Percentiles rank a stretch among this genome's conserved stretches.
Conservation (phyloP, 2,888 invertebrate genomes). For the Alloscopus bannaensis region DNA sequence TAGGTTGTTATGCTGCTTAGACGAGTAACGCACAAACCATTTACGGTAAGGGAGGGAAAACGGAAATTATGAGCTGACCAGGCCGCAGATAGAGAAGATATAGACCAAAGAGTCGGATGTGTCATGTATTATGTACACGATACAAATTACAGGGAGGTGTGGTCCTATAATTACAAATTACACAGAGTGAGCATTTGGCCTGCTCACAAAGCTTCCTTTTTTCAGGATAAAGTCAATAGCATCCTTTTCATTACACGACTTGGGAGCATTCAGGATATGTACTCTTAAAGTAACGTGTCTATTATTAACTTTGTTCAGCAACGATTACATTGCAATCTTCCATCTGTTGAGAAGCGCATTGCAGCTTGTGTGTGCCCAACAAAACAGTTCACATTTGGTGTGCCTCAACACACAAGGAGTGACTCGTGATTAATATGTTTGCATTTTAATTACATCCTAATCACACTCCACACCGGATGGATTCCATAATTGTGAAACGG, state of each 20-base stretch:
- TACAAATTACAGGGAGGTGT: slow-evolving; percentile 56
- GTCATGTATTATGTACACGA: too few relatives aligned
- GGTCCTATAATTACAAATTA: slow-evolving; percentile 63
- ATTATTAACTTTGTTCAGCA: slow-evolving; percentile 30
- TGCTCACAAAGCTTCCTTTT: neutral
- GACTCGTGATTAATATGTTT: slow-evolving; percentile 71
- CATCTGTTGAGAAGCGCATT: slow-evolving; percentile 43
- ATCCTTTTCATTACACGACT: slow-evolving; percentile 10
- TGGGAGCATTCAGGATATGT: slow-evolving; percentile 18
- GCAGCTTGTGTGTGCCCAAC: too few relatives aligned
- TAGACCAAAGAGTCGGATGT: too few relatives aligned
- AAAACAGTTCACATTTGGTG: neutral
- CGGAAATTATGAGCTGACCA: too few relatives aligned
- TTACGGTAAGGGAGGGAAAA: too few relatives aligned
- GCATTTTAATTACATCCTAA: slow-evolving; percentile 71
- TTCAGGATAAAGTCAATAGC: slow-evolving; percentile 7
- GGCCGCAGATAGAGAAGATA: too few relatives aligned
- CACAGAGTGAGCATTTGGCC: slow-evolving; percentile 50
- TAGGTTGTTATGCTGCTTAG: too few relatives aligned
- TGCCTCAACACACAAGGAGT: slow-evolving; percentile 35
- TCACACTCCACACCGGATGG: slow-evolving; percentile 54
- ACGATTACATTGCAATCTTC: slow-evolving; percentile 35
- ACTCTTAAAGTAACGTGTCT: slow-evolving; percentile 35
- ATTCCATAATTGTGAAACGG: slow-evolving; percentile 46
- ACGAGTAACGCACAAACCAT: too few relatives aligned